phyloP scores from a whole-genome alignment of 2,888 invertebrate genomes.

The Caenorhabditis panamensis region DNA sequence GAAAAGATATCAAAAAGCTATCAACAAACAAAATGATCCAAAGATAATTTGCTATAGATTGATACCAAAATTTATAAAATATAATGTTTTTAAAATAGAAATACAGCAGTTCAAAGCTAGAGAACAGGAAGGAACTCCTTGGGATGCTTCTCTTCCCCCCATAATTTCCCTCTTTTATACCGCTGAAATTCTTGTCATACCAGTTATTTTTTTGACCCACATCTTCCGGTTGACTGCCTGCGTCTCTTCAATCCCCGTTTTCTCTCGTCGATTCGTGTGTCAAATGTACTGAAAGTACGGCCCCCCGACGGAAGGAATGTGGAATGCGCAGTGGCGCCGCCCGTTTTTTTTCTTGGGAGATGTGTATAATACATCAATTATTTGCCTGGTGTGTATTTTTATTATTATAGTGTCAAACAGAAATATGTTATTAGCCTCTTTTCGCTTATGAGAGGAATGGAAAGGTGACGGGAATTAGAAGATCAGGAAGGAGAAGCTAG shows the following conservation, averaged over 20 bases:
- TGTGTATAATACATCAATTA: not conserved
- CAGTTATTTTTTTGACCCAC: not conserved
- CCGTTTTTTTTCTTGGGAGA: not conserved
- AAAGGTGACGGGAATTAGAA: not conserved
- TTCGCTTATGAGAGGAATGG: too few relatives aligned
- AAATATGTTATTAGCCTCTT: not conserved
- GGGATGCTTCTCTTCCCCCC: too few relatives aligned
- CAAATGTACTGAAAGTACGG: not conserved
- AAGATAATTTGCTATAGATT: too few relatives aligned
- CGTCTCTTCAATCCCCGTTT: not conserved
- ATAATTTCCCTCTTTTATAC: not conserved
- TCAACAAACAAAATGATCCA: too few relatives aligned
- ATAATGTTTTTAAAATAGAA: too few relatives aligned
- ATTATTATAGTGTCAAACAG: not conserved
- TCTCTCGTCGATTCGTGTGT: constrained; percentile 1
- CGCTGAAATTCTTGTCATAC: not conserved
- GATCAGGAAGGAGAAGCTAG: too few relatives aligned
- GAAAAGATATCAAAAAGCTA: too few relatives aligned
- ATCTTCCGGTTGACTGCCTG: constrained; percentile 1
- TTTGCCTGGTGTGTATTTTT: not conserved
- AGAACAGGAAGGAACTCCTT: too few relatives aligned
- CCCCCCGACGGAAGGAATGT: not conserved
- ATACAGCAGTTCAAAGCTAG: too few relatives aligned
- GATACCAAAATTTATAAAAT: too few relatives aligned
- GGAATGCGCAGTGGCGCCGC: not conserved